A percentile compares a stretch with the other conserved stretches of the same genome.
phyloP scores from a whole-genome alignment of 1,140 invertebrate genomes.

The Drosophila bocki region DNA sequence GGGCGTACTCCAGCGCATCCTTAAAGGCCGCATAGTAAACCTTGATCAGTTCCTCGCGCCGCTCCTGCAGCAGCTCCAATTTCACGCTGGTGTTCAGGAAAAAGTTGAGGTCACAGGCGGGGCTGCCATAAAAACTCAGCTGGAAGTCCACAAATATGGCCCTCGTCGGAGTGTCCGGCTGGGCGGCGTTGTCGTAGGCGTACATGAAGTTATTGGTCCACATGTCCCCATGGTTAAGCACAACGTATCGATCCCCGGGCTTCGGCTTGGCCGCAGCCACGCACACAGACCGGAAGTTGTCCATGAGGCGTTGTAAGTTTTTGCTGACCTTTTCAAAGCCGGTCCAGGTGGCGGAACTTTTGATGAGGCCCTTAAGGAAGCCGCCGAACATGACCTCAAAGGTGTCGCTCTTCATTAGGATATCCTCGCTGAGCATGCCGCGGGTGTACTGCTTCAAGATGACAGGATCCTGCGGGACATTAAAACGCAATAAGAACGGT shows the following conservation, averaged over 20 bases:
- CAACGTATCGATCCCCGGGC: conserved; percentile 74
- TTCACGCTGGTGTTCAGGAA: conserved; percentile 76
- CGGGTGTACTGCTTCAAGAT: conserved; percentile 60
- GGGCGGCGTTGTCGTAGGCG: conserved; percentile 85
- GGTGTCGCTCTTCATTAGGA: conserved; percentile 56
- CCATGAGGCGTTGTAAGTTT: conserved; percentile 82
- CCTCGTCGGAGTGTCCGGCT: conserved; percentile 84
- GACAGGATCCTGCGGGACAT: conserved; percentile 53
- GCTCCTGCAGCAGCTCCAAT: conserved; percentile 61
- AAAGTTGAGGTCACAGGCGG: conserved; percentile 78
- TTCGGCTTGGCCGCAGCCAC: conserved; percentile 67
- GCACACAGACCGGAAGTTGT: conserved; percentile 84
- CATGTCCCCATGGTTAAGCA: conserved; percentile 89
- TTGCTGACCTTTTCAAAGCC: conserved; percentile 67
- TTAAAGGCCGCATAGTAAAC: conserved; percentile 73
- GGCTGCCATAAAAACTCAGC: conserved; percentile 75
- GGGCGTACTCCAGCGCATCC: conserved; percentile 78
- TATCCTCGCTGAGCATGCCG: conserved; percentile 73
- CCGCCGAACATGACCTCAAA: conserved; percentile 69
- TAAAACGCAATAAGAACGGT: neutral
- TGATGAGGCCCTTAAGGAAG: conserved; percentile 69
- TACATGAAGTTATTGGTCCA: conserved; percentile 90
- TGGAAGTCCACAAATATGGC: conserved; percentile 86
- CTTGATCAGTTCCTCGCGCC: conserved; percentile 82
- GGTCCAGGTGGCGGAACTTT: conserved; percentile 53